phyloP scores from a whole-genome alignment of 2,113 vertebrate genomes.

The Nyctereutes procyonoides region DNA sequence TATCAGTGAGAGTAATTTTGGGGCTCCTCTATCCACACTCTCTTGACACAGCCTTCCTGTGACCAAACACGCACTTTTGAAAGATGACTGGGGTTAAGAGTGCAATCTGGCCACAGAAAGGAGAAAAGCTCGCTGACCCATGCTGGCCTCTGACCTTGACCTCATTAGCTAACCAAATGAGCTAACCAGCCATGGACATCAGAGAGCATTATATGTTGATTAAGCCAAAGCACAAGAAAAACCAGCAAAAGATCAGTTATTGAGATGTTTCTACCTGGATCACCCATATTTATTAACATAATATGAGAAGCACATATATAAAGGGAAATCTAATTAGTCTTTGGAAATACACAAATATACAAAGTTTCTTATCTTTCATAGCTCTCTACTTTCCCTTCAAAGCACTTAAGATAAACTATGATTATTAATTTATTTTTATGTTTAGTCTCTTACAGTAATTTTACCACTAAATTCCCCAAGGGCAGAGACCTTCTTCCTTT shows the following conservation, averaged over 20 bases:
- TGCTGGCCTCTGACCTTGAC: conserved; percentile 75
- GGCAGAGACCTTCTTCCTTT: background rate
- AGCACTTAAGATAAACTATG: conserved; percentile 25
- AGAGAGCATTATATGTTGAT: conserved; percentile 60
- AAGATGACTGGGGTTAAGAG: conserved; percentile 69
- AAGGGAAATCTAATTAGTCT: background rate
- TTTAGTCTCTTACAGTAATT: conserved; percentile 12
- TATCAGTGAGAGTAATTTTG: background rate
- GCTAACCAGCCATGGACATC: conserved; percentile 56
- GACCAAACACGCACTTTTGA: conserved; percentile 64
- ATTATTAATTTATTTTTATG: background rate
- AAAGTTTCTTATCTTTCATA: conserved; percentile 7
- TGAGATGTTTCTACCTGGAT: background rate
- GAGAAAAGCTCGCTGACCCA: conserved; percentile 72
- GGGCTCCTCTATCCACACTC: background rate
- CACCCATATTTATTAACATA: conserved; percentile 10
- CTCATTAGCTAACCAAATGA: conserved; percentile 77
- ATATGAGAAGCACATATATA: background rate
- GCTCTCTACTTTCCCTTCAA: background rate
- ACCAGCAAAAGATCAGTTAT: conserved; percentile 17
- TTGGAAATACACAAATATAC: background rate
- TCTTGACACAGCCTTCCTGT: conserved; percentile 57
- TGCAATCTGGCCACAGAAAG: conserved; percentile 63
- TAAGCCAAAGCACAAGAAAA: conserved; percentile 57
- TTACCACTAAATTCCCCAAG: background rate